Evolutionary conservation across 1,140 invertebrate genomes (phyloP).

Genomic region (Bombus affinis): DNA sequence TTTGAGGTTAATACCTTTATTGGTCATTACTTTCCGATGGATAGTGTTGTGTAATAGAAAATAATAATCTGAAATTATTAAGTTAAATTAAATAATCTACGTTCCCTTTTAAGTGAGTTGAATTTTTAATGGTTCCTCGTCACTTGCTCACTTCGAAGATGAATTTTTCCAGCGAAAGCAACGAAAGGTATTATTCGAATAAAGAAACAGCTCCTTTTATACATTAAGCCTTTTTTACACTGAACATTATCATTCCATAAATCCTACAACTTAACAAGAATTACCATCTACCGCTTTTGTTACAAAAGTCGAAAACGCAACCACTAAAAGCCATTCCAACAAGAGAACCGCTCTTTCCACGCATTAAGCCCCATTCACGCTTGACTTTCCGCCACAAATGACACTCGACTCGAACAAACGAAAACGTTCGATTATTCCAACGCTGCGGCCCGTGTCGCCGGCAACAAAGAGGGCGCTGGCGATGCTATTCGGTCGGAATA

Average conservation of each 20-base stretch:
- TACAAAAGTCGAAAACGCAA: not conserved
- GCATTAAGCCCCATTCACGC: slow-evolving; percentile 7
- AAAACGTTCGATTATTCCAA: slow-evolving; percentile 3
- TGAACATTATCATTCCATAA: not conserved
- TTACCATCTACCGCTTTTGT: not conserved
- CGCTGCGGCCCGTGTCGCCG: not conserved
- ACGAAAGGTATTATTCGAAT: not conserved
- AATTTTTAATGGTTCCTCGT: too few relatives aligned
- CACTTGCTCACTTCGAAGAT: too few relatives aligned
- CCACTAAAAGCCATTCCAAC: too few relatives aligned
- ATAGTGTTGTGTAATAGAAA: too few relatives aligned
- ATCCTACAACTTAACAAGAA: not conserved
- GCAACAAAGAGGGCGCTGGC: not conserved
- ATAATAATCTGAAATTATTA: too few relatives aligned
- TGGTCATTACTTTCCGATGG: too few relatives aligned
- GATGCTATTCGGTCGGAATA: not conserved
- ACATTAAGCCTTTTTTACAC: not conserved
- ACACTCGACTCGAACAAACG: not conserved
- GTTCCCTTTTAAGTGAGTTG: too few relatives aligned
- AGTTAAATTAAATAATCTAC: too few relatives aligned
- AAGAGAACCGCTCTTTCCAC: not conserved
- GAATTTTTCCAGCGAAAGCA: not conserved
- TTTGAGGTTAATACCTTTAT: not conserved
- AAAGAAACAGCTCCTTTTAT: not conserved
- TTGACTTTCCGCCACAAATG: not conserved